Base-by-base conservation (phyloP, 2,113 vertebrate genomes). In the Australoheros scitulus region DNA sequence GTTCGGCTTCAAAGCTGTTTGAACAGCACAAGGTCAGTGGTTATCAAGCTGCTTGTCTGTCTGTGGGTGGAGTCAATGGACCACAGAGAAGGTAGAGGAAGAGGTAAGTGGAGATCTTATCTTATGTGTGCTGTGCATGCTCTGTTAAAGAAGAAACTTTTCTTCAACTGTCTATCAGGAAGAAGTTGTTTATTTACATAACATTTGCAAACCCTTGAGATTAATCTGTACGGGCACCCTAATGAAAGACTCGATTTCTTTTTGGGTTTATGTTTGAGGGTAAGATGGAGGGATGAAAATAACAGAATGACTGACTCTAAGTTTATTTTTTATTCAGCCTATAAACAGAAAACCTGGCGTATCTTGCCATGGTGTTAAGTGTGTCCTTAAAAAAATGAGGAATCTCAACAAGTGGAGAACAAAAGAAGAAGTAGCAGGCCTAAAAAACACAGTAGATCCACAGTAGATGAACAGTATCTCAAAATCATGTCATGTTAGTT, bases 1-100 rank as follows among this genome's bases (percentile, higher is more conserved):
- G 55, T 60, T 72, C 79, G 72, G 88, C 90, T 91, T 93, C 91
- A 92, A 90, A 93, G 88, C 29, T 22, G 22, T n/a, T 41, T 24
- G 68, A 87, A 65, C 55, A 75, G 72, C 10, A 9, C 18, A 14
- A 81, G 87, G 90, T 88, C 86, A 92, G 22, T 1, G 38, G 91
- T 88, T 68, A 14, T 68, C 82, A 91, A 91, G 81, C 81, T 86
- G 55, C 87, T 88, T 85, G 60, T 87, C 86, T 85, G 68, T 55
- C 88, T 83, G 72, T 61, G 61, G 75, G 38, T 61, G 34, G 55
- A 92, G 85, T 68, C 91, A 85, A 32, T 64, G 75, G 77, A 36
- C 81, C 34, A 14, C 18, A 14, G 74, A 86, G 82, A 75, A 88
- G 83, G 87, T 85, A 86, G 88, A 87, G 59, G 82, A 38, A 52